Evolutionary conservation across 2,113 vertebrate genomes (phyloP), one percentile per base, ranked within the genome.

Genomic region (Vombatus ursinus): DNA sequence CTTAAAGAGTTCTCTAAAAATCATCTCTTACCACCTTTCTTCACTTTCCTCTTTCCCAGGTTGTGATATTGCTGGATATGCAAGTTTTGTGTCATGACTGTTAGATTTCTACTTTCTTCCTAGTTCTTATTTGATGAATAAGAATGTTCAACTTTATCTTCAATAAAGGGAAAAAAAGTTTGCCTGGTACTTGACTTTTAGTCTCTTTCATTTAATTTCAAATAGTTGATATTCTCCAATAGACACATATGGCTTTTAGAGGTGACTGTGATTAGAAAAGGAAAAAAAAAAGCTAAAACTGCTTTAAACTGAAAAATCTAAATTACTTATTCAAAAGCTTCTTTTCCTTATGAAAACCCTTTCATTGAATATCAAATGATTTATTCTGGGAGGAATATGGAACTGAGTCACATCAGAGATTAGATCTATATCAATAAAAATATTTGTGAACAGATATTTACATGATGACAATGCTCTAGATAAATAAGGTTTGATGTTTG

Each of bases 281-380:
- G 31, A 12, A 95, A 95, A 11, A 11, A 92, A 93, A 95, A 0
- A 95, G 25, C 49, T 92, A 61, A 94, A 90, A 93, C 2, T 12
- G 48, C 4, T 96, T 97, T 97, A 26, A 93, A 89, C 1, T 89
- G 37, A 90, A 95, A 94, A 57, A 47, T n/a, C 8, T 89, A 91
- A 95, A 91, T 92, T 93, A 51, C 31, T 68, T 44, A 95, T 53
- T 92, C 54, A 92, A 91, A 61, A 61, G 4, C 3, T 93, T 94
- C 44, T 12, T 3, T 16, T 50, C 96, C 10, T 61, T 93, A 95
- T 3, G 25, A 90, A 96, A 26, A 9, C 19, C 8, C 37, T 95
- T 96, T 96, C 89, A 90, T 92, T 90, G 53, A 57, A 3, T 54
- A 95, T 93, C 50, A 52, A 54, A 91, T 31, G 47, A 54, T 54